Evolutionary conservation across 2,113 vertebrate genomes (phyloP).

Genomic region (Equus przewalskii): DNA sequence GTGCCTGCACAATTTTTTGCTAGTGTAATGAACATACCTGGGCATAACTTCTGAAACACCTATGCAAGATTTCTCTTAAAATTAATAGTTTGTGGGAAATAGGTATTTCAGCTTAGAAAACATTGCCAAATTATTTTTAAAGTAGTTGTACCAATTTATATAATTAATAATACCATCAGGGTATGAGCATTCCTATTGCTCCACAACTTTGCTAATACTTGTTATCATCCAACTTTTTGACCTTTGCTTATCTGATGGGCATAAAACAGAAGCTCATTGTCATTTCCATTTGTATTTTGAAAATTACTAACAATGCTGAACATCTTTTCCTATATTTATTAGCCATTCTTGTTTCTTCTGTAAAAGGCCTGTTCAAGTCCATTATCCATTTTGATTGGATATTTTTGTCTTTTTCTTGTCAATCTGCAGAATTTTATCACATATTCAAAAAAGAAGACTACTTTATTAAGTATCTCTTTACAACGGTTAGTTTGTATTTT

Average conservation of each 20-base stretch:
- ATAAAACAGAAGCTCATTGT: background rate
- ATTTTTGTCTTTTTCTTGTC: background rate
- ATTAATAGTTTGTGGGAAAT: background rate
- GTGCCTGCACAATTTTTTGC: background rate
- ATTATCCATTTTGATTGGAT: background rate
- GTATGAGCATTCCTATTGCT: background rate
- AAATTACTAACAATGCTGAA: background rate
- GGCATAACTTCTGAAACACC: background rate
- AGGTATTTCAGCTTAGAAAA: slow-evolving; percentile 20
- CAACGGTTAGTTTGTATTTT: background rate
- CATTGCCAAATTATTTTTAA: background rate
- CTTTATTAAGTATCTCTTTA: background rate
- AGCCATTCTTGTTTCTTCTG: background rate
- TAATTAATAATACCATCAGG: background rate
- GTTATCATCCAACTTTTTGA: background rate
- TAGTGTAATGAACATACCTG: background rate
- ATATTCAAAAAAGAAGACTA: background rate
- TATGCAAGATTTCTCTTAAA: background rate
- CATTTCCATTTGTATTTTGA: background rate
- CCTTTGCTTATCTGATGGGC: background rate
- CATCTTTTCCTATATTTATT: background rate
- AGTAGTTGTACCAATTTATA: background rate
- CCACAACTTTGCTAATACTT: background rate
- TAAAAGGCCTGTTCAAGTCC: background rate
- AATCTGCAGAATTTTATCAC: background rate